These are phyloP conservation scores for Plemyria rubiginata DNA, from an alignment of 2,888 invertebrate genomes.

Conservation along the genomic window DNA sequence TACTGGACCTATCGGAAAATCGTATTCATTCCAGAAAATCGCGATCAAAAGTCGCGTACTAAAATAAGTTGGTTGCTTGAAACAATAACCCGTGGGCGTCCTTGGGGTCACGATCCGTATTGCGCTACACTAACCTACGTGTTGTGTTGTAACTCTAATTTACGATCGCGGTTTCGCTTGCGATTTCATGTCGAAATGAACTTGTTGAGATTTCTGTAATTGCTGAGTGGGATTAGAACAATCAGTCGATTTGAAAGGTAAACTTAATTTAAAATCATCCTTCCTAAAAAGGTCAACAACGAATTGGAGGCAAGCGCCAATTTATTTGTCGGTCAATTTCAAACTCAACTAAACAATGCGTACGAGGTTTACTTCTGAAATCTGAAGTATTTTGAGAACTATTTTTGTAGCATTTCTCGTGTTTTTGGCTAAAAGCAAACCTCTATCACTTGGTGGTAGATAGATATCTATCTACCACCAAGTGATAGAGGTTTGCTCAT, in stretches of 20 bases:
- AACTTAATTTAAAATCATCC: conserved; percentile 1
- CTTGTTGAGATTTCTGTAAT: conserved; percentile 35
- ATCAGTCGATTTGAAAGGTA: conserved; percentile 9
- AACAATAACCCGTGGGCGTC: conserved; percentile 49
- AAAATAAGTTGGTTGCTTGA: conserved; percentile 18
- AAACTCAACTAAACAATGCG: too few relatives aligned
- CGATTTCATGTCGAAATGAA: conserved; percentile 41
- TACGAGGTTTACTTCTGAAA: too few relatives aligned
- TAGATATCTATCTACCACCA: too few relatives aligned
- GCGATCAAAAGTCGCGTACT: conserved; percentile 26
- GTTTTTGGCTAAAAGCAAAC: too few relatives aligned
- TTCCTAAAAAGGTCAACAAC: neutral
- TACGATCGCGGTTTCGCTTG: conserved; percentile 47
- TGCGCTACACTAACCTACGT: conserved; percentile 41
- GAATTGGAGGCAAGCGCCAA: too few relatives aligned
- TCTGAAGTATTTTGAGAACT: too few relatives aligned
- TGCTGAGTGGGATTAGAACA: conserved; percentile 19
- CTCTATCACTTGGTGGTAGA: too few relatives aligned
- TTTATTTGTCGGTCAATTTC: too few relatives aligned
- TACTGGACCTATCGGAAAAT: too few relatives aligned
- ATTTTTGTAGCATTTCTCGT: too few relatives aligned
- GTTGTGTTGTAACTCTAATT: conserved; percentile 44
- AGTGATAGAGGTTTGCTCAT: too few relatives aligned
- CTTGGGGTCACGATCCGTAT: conserved; percentile 44
- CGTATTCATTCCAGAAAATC: neutral